Conservation (phyloP, 2,888 invertebrate genomes). For the Lepetodrilus schrolli region DNA sequence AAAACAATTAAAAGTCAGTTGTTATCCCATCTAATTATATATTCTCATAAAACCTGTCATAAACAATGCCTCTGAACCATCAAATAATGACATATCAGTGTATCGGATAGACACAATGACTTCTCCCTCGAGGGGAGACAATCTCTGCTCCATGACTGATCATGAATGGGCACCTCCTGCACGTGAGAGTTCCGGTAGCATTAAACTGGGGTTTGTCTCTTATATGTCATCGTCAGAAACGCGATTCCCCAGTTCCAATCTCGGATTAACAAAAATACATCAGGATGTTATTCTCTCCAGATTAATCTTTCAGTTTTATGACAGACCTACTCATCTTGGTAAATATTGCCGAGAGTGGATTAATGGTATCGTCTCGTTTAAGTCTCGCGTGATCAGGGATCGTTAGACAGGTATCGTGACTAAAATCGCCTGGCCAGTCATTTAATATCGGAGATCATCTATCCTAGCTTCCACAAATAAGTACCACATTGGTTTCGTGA, state of each 20-base stretch:
- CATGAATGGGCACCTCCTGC: neutral
- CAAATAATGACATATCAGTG: neutral
- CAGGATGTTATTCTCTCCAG: neutral
- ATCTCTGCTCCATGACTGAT: neutral
- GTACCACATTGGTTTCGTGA: neutral
- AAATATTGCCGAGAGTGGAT: conserved; percentile 4
- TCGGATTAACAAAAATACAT: conserved; percentile 1
- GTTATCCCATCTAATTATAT: neutral
- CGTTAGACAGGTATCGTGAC: conserved; percentile 18
- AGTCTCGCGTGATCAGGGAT: conserved; percentile 13
- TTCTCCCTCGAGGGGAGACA: neutral
- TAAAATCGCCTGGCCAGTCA: conserved; percentile 3
- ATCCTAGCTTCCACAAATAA: neutral
- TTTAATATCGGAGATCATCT: neutral
- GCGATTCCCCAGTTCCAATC: neutral
- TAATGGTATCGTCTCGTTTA: neutral
- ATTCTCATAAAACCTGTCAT: neutral
- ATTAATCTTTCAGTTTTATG: conserved; percentile 22
- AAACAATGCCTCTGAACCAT: no score
- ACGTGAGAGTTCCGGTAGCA: neutral
- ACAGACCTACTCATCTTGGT: conserved; percentile 12
- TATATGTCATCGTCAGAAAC: neutral
- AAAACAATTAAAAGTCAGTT: neutral
- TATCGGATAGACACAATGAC: conserved; percentile 15
- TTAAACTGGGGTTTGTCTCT: neutral